Evolutionary conservation across 2,797 vertebrate species (phyloP).

Genomic region (Nannoperca obscura): DNA sequence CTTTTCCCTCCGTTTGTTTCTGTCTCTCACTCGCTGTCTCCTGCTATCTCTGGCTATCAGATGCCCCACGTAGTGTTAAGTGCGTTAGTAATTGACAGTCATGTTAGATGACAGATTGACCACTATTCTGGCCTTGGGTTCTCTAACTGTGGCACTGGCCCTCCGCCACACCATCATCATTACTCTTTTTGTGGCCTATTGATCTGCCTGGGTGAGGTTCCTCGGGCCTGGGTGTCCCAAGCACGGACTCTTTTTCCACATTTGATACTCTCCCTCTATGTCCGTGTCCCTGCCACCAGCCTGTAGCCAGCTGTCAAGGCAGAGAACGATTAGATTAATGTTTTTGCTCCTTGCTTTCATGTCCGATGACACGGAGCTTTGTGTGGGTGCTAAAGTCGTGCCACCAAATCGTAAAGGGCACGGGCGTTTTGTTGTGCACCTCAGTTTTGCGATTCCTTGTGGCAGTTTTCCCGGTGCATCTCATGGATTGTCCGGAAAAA

Average conservation of each 20-base stretch:
- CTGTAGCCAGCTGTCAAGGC: constrained; percentile 83
- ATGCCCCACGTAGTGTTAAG: constrained; percentile 70
- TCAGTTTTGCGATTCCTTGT: background rate
- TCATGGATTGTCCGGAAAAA: constrained; percentile 18
- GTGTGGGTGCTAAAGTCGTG: constrained; percentile 48
- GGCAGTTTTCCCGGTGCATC: constrained; percentile 4
- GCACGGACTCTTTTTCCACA: constrained; percentile 69
- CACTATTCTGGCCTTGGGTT: constrained; percentile 72
- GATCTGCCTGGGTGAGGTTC: constrained; percentile 77
- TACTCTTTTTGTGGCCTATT: constrained; percentile 80
- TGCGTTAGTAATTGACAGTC: constrained; percentile 78
- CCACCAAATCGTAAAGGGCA: constrained; percentile 25
- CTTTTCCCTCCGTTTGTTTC: constrained; percentile 52
- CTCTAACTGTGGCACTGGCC: constrained; percentile 71
- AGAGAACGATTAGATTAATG: constrained; percentile 78
- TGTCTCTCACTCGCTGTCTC: constrained; percentile 47
- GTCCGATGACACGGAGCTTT: constrained; percentile 67
- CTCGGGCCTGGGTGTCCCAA: constrained; percentile 70
- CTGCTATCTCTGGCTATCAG: constrained; percentile 66
- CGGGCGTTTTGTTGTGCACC: background rate
- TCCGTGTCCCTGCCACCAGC: constrained; percentile 71
- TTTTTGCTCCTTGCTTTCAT: constrained; percentile 75
- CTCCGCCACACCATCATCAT: constrained; percentile 75
- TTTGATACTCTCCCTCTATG: constrained; percentile 77
- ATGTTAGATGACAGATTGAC: constrained; percentile 80